Evolutionary conservation across 2,113 vertebrate species (phyloP).

Genomic region (Brachypodius melanocephalos): DNA sequence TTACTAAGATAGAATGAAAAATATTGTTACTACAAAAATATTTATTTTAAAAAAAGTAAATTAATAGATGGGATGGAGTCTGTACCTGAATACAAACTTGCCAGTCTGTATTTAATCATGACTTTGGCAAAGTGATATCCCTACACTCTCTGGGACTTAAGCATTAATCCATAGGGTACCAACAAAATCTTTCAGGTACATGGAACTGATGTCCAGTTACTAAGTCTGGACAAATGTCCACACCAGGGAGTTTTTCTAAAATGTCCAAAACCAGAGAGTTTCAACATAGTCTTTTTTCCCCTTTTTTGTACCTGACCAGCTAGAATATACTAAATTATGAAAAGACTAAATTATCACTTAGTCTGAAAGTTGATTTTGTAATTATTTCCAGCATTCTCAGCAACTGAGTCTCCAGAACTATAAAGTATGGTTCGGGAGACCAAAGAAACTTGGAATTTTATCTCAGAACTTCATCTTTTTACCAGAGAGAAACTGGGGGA

Average conservation of each 20-base stretch:
- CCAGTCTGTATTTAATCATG: not conserved
- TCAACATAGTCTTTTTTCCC: not conserved
- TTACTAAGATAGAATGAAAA: not conserved
- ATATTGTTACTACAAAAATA: not conserved
- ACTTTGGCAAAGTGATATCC: not conserved
- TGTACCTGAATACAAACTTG: not conserved
- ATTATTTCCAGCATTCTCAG: not conserved
- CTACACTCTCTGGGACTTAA: not conserved
- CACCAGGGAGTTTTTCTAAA: not conserved
- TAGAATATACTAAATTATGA: not conserved
- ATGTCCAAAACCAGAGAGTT: not conserved
- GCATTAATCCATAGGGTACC: not conserved
- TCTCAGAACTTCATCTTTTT: not conserved
- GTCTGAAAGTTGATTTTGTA: not conserved
- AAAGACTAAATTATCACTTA: not conserved
- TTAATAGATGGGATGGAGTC: accelerated
- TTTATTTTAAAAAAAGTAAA: not conserved
- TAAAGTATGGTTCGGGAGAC: not conserved
- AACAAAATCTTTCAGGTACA: not conserved
- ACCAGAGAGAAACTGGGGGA: not conserved
- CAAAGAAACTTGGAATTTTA: not conserved
- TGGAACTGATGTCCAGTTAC: not conserved
- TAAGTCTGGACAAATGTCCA: not conserved
- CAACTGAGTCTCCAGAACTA: not conserved
- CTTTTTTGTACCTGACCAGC: not conserved